Percentiles rank a stretch among this genome's conserved stretches.
phyloP scores from a whole-genome alignment of 2,113 vertebrate species.

The Heterotilapia buettikoferi region DNA sequence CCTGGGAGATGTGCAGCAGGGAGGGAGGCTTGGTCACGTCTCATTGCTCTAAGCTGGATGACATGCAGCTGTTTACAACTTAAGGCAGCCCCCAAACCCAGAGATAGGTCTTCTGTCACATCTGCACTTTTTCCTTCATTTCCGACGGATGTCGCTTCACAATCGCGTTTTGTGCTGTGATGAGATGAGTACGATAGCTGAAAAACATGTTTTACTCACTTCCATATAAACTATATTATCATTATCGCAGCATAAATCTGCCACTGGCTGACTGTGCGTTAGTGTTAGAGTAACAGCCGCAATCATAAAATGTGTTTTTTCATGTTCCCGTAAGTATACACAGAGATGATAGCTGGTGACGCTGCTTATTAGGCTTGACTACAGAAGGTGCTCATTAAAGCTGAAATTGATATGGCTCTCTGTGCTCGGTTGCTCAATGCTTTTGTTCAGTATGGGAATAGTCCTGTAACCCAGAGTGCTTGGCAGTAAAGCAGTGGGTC shows the following conservation, averaged over 20 bases:
- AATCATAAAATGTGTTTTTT: slow-evolving; percentile 35
- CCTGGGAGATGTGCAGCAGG: slow-evolving; percentile 5
- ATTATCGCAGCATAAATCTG: slow-evolving; percentile 48
- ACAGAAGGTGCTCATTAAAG: slow-evolving; percentile 56
- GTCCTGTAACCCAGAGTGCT: slow-evolving; percentile 57
- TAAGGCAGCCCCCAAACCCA: neutral
- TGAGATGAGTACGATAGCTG: slow-evolving; percentile 12
- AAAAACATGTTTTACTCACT: slow-evolving; percentile 22
- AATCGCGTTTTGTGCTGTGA: neutral
- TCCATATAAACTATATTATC: slow-evolving; percentile 24
- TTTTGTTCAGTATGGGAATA: slow-evolving; percentile 68
- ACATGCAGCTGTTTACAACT: slow-evolving; percentile 23
- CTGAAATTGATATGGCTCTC: slow-evolving; percentile 61
- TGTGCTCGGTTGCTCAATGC: slow-evolving; percentile 49
- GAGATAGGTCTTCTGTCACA: neutral
- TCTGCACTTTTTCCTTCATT: neutral
- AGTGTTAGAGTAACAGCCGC: neutral
- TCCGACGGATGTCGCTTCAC: slow-evolving; percentile 1
- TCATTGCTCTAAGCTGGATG: slow-evolving; percentile 50
- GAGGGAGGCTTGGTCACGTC: slow-evolving; percentile 52
- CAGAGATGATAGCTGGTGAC: slow-evolving; percentile 11
- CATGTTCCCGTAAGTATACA: neutral
- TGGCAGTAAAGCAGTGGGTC: slow-evolving; percentile 35
- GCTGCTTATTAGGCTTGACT: slow-evolving; percentile 41
- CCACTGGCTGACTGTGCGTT: neutral